phyloP scores from a whole-genome alignment of 2,888 invertebrate genomes.

The Tineola bisselliella region DNA sequence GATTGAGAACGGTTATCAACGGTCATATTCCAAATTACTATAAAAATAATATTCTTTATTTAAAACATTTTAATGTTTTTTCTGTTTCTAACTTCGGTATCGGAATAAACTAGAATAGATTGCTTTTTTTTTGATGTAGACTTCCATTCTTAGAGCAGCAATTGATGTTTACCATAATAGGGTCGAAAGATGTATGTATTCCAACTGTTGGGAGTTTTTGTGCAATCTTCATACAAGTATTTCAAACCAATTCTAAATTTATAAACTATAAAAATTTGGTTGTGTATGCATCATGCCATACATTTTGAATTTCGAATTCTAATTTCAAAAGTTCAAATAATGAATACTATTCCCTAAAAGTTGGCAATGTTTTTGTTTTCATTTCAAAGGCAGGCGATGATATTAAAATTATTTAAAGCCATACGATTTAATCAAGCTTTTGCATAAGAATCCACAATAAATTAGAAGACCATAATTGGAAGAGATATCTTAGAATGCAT shows the following conservation, averaged over 20 bases:
- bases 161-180: background rate
- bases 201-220: background rate
- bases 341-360: too few species aligned
- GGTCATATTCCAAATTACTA: too few species aligned
- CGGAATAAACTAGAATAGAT: background rate
- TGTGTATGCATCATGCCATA: too few species aligned
- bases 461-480: background rate
- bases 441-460: background rate
- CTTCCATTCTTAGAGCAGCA: constrained; percentile 5
- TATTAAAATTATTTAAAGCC: too few species aligned
- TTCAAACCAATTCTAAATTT: too few species aligned
- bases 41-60: too few species aligned
- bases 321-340: too few species aligned
- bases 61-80: background rate
- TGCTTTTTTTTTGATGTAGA: background rate
- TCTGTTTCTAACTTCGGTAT: background rate
- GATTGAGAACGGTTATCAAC: too few species aligned
- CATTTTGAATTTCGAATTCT: too few species aligned
- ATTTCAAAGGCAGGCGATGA: too few species aligned
- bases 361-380: too few species aligned
- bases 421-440: background rate
- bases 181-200: background rate
- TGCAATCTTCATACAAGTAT: background rate
- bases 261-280: too few species aligned
- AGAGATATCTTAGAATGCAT: constrained; percentile 7